Evolutionary conservation across 1,140 invertebrate species (phyloP).

Genomic region (Bathynomus jamesi): DNA sequence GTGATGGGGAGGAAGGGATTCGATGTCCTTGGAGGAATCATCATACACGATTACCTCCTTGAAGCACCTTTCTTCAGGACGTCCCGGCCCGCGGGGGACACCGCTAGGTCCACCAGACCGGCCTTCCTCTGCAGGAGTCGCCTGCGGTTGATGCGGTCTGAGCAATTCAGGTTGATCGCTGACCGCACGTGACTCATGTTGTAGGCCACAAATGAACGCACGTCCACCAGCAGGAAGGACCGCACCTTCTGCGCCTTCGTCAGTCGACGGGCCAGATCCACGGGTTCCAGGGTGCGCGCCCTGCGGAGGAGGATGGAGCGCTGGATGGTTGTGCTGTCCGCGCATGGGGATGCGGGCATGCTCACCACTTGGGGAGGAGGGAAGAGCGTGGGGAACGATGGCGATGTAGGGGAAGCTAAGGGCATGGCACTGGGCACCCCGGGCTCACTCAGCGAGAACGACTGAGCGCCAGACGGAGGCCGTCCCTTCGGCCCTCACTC

Average conservation of each 20-base stretch:
- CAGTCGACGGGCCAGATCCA: constrained; percentile 39
- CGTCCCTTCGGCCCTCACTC: constrained; percentile 47
- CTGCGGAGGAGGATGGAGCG: constrained; percentile 46
- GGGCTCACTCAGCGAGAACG: constrained; percentile 55
- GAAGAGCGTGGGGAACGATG: constrained; percentile 44
- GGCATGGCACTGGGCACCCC: constrained; percentile 41
- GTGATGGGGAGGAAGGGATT: constrained; percentile 51
- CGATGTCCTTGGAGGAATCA: constrained; percentile 55
- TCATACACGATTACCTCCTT: constrained; percentile 50
- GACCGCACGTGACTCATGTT: constrained; percentile 62
- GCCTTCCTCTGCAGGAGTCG: constrained; percentile 60
- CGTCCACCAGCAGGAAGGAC: constrained; percentile 56
- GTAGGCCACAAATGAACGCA: constrained; percentile 62
- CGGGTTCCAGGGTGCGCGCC: constrained; percentile 41
- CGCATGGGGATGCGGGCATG: constrained; percentile 52
- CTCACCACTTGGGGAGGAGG: constrained; percentile 42
- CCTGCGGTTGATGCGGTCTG: constrained; percentile 61
- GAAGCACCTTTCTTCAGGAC: constrained; percentile 47
- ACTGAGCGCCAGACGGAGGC: constrained; percentile 53
- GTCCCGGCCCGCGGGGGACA: constrained; percentile 56
- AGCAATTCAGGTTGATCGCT: constrained; percentile 66
- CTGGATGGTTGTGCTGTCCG: constrained; percentile 50
- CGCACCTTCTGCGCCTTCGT: constrained; percentile 40
- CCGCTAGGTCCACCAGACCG: constrained; percentile 58
- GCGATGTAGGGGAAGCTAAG: constrained; percentile 17